These are phyloP conservation scores for Podarcis muralis DNA, from an alignment of 2,113 vertebrate genomes.

Conservation along the genomic window DNA sequence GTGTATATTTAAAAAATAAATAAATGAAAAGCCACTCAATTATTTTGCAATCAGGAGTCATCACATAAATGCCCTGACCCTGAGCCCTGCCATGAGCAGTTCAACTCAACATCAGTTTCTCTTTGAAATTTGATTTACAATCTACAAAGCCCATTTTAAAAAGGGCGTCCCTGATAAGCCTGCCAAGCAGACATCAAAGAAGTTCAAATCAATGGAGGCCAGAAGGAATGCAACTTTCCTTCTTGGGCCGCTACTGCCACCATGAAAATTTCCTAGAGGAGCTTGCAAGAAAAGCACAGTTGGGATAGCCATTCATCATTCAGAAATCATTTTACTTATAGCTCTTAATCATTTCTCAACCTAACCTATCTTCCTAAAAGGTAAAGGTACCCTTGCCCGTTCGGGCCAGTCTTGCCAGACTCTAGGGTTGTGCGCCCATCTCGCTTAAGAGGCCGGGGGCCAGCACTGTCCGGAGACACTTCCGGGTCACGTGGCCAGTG, in stretches of 20 bases:
- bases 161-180: neutral
- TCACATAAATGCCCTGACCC: neutral
- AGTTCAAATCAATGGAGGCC: neutral
- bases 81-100: neutral
- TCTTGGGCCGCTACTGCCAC: neutral
- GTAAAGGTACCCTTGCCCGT: too few relatives aligned
- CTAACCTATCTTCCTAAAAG: neutral
- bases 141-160: neutral
- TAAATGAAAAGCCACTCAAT: neutral
- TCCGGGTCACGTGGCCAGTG: too few relatives aligned
- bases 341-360: neutral
- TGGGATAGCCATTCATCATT: neutral
- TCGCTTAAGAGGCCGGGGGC: too few relatives aligned
- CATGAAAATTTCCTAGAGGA: neutral
- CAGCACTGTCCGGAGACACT: too few relatives aligned
- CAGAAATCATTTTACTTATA: neutral
- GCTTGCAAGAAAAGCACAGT: neutral
- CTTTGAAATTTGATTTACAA: neutral
- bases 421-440: too few relatives aligned
- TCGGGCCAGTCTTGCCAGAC: too few relatives aligned
- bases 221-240: too few relatives aligned
- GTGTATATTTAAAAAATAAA: neutral
- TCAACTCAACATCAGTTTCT: neutral
- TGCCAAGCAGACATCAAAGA: neutral
- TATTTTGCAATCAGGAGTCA: neutral